Percentiles rank a stretch among this genome's conserved stretches.
Evolutionary conservation across 2,113 vertebrate genomes (phyloP).

Genomic region (Paradisaea rubra): DNA sequence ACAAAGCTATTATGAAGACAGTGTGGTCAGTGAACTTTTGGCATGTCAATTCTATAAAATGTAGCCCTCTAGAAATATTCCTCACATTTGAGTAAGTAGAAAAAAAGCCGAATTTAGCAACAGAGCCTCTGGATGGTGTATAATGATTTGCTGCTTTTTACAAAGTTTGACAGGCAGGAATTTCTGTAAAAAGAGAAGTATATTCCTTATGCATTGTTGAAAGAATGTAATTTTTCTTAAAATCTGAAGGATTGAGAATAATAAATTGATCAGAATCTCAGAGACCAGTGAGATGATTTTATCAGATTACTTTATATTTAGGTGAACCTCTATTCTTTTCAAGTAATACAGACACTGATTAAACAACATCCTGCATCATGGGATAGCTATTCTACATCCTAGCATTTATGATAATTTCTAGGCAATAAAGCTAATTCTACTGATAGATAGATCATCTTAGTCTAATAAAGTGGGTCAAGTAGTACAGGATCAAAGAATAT

Average conservation of each 20-base stretch:
- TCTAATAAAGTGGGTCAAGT: not conserved
- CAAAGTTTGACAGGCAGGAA: not conserved
- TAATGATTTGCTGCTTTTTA: not conserved
- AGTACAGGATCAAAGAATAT: not conserved
- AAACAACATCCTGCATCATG: not conserved
- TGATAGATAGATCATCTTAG: not conserved
- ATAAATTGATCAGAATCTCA: not conserved
- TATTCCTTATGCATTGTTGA: not conserved
- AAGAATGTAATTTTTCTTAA: not conserved
- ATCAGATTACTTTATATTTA: not conserved
- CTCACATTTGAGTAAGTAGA: not conserved
- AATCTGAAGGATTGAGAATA: not conserved
- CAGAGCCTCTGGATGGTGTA: not conserved
- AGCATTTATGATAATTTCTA: not conserved
- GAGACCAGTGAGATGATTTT: not conserved
- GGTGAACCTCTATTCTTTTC: not conserved
- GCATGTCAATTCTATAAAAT: not conserved
- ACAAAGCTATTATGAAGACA: conserved; percentile 58
- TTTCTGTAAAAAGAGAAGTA: not conserved
- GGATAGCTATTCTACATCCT: not conserved
- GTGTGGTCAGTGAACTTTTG: conserved; percentile 42
- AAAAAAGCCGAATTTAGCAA: conserved; percentile 25
- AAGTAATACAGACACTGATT: not conserved
- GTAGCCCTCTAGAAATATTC: conserved; percentile 21
- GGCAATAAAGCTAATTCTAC: not conserved